Evolutionary conservation across 1,140 invertebrate species (phyloP), one percentile per base, ranked within the genome.

Genomic region (Bombus waltoni): DNA sequence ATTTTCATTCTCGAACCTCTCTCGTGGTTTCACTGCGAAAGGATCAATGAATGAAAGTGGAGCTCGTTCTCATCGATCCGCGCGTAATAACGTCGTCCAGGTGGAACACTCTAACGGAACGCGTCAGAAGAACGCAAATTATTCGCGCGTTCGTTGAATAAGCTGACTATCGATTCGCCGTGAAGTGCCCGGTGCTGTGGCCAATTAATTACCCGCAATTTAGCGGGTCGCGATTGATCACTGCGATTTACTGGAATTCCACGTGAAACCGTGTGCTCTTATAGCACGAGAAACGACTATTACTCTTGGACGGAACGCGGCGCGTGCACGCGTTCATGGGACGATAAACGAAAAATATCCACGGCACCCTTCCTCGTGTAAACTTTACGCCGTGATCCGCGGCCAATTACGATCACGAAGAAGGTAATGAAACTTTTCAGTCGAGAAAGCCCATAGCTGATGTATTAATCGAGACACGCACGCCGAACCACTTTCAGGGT

Each of bases 131-230:
- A 85, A 80, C 53, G 57, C n/a, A 40, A 80, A 72, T 79, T 62
- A 62, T 80, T 59, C 74, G 38, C 75, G 35, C 72, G 38, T 75
- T 77, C 74, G 53, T 70, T 40, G 6, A 66, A 40, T 38, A 47
- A 32, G 4, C 28, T 32, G 22, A 22, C 53, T 53, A 82, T 76
- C 80, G 85, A 71, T 86, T 83, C 38, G 25, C 66, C 8, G 57
- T n/a, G 35, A 57, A 83, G 53, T 86, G 47, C 72, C 72, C 72
- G 53, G 40, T 42, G 40, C 22, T 40, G 59, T 10, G n/a, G 42
- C 68, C 75, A 85, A 87, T 87, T 87, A 87, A 85, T 79, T 79
- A 70, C 75, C n/a, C 22, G 70, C 59, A 87, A 79, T 83, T 87
- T 68, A 73, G n/a, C 42, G 65, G 6, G n/a, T 35, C 2, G 59